Percentiles rank a stretch among this genome's conserved stretches.
These are phyloP conservation scores for Fopius arisanus DNA, from an alignment of 1,140 invertebrate genomes.

Conservation along the genomic window DNA sequence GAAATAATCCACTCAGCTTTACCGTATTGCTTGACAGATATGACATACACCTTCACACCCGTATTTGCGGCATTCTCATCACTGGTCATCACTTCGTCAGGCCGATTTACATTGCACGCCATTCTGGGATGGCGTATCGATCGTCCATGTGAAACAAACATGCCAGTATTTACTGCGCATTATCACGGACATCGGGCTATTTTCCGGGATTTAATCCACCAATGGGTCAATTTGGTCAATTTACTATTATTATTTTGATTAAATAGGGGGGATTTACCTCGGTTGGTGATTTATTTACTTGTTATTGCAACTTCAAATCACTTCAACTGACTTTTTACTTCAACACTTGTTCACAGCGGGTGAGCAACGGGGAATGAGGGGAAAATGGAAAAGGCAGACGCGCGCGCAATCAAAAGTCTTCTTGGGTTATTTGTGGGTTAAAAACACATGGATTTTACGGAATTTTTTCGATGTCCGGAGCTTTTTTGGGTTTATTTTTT, in stretches of 20 bases:
- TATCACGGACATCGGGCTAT: background rate
- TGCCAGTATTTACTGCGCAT: conserved; percentile 42
- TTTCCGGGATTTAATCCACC: background rate
- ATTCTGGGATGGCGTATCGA: conserved; percentile 61
- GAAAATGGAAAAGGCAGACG: background rate
- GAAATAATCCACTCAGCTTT: background rate
- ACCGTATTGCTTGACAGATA: conserved; percentile 32
- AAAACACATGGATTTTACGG: no score
- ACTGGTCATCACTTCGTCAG: conserved; percentile 36
- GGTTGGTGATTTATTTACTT: background rate
- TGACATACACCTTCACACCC: conserved; percentile 26
- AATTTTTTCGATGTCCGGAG: no score
- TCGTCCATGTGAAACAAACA: conserved; percentile 45
- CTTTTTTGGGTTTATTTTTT: no score
- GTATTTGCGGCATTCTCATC: conserved; percentile 1
- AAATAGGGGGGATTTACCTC: background rate
- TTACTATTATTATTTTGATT: no score
- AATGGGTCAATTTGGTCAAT: background rate
- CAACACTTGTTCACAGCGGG: no score
- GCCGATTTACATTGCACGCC: conserved; percentile 49
- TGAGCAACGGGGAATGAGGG: background rate
- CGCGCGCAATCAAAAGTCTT: background rate
- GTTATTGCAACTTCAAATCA: background rate
- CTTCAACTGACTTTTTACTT: no score
- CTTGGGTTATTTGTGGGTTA: background rate